Conservation (phyloP, 2,797 vertebrate genomes). For the Pseudochirops cupreus region DNA sequence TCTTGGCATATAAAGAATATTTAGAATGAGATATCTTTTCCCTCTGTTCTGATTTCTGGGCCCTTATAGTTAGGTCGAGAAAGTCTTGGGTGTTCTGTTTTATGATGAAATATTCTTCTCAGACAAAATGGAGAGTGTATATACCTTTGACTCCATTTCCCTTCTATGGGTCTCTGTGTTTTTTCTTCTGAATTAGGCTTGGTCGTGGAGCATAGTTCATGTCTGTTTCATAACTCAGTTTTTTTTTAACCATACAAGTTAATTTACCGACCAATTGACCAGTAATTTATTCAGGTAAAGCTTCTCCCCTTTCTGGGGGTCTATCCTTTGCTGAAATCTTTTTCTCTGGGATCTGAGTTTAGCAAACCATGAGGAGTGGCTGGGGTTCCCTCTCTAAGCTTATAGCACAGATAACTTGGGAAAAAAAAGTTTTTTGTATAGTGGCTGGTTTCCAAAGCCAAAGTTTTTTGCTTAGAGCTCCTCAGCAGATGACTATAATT, state of each 20-base stretch:
- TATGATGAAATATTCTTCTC: constrained; percentile 2
- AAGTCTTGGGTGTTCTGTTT: constrained; percentile 27
- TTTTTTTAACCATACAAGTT: neutral
- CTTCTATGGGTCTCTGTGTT: neutral
- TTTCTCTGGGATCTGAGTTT: neutral
- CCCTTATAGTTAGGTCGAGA: constrained; percentile 33
- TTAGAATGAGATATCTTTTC: constrained; percentile 31
- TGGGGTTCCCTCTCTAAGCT: neutral
- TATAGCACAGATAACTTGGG: neutral
- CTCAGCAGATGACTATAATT: neutral
- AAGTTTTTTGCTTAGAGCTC: constrained; percentile 60
- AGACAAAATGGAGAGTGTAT: neutral
- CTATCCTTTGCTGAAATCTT: neutral
- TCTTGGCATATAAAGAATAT: neutral
- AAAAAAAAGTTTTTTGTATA: neutral
- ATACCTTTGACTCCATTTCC: neutral
- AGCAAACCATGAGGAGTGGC: neutral
- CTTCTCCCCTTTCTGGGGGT: neutral
- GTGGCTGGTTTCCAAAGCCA: neutral
- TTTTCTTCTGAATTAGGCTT: neutral
- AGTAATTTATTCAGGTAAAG: neutral
- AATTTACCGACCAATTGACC: neutral
- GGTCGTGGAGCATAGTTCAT: neutral
- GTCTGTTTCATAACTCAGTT: neutral
- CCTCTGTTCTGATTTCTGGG: constrained; percentile 15